A percentile compares a stretch with the other conserved stretches of the same genome.
phyloP scores from a whole-genome alignment of 2,888 invertebrate species.

The Oeneis ivallda region DNA sequence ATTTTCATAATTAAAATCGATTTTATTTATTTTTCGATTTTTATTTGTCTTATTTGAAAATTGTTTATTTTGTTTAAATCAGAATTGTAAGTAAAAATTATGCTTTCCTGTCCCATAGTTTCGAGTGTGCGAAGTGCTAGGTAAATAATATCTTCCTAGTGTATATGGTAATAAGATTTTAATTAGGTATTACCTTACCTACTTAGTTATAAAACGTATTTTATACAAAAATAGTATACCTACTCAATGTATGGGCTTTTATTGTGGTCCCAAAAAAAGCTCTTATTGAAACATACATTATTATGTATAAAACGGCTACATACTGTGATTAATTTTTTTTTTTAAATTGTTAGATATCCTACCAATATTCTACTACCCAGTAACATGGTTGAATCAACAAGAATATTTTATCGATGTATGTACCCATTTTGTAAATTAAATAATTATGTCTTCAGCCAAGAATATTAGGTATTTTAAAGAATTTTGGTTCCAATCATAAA shows the following conservation, averaged over 20 bases:
- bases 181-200: conserved; percentile 11
- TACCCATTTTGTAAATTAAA: too few species aligned
- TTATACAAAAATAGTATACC: neutral
- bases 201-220: neutral
- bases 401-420: too few species aligned
- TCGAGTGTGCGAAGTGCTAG: conserved; percentile 8
- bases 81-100: neutral
- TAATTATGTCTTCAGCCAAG: too few species aligned
- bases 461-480: too few species aligned
- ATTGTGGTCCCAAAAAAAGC: neutral
- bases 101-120: neutral
- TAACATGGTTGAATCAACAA: too few species aligned
- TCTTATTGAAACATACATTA: neutral
- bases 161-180: conserved; percentile 8
- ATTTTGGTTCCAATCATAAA: too few species aligned
- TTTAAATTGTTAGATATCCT: too few species aligned
- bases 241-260: neutral
- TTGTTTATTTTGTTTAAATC: too few species aligned
- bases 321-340: too few species aligned
- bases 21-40: neutral
- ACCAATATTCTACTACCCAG: too few species aligned
- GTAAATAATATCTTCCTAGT: conserved; percentile 20
- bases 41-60: neutral
- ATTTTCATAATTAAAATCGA: conserved; percentile 3
- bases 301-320: neutral